Evolutionary conservation across 2,797 vertebrate genomes (phyloP).

Genomic region (Mastacembelus armatus): DNA sequence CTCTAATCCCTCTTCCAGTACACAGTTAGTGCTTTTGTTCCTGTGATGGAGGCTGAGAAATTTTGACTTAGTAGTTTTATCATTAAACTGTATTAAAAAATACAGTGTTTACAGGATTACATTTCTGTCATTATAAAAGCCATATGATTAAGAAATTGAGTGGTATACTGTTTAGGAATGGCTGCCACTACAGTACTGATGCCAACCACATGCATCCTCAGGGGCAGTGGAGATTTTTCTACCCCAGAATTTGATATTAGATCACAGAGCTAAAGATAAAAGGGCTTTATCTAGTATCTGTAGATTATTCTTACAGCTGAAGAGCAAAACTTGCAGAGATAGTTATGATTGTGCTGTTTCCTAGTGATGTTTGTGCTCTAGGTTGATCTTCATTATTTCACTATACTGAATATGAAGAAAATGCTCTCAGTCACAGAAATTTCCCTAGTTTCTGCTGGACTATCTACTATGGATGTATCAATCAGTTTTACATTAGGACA

Average conservation of each 20-base stretch:
- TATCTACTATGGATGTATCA: constrained; percentile 23
- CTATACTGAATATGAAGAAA: constrained; percentile 3
- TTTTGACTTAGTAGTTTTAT: neutral
- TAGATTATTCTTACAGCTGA: constrained; percentile 24
- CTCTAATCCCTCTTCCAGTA: constrained; percentile 69
- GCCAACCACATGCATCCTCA: neutral
- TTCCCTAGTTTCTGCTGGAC: neutral
- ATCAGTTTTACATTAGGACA: constrained; percentile 29
- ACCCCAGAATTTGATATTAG: constrained; percentile 19
- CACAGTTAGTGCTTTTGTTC: constrained; percentile 58
- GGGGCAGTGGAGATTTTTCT: constrained; percentile 2
- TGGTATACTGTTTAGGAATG: neutral
- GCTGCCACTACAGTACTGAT: constrained; percentile 1
- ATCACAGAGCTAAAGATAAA: constrained; percentile 30
- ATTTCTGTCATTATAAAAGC: neutral
- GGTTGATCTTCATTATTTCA: neutral
- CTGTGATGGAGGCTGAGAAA: neutral
- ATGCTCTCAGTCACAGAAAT: neutral
- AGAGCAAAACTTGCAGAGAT: constrained; percentile 2
- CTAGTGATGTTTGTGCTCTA: neutral
- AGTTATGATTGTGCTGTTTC: neutral
- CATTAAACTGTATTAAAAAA: neutral
- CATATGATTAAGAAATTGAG: neutral
- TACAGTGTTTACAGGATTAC: neutral
- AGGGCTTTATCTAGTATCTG: constrained; percentile 1